Conservation (phyloP, 2,797 vertebrate genomes). For the Enteromius fasciolatus region DNA sequence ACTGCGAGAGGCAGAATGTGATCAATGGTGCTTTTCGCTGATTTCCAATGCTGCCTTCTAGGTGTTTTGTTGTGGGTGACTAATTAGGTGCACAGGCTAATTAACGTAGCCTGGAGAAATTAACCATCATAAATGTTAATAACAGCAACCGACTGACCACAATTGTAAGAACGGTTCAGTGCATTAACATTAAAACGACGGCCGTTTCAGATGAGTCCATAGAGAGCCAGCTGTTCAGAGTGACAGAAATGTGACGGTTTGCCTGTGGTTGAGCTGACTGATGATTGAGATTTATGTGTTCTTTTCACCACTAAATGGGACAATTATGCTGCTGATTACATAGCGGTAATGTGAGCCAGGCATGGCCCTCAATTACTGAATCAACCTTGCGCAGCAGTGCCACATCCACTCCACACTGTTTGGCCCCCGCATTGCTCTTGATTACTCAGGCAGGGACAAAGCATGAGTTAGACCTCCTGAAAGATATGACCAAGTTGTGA, state of each 20-base stretch:
- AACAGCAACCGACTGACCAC: slow-evolving; percentile 24
- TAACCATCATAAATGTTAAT: background rate
- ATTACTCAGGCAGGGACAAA: slow-evolving; percentile 19
- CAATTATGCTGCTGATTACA: slow-evolving; percentile 63
- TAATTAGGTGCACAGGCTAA: slow-evolving; percentile 34
- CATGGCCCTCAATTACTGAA: slow-evolving; percentile 67
- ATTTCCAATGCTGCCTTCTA: slow-evolving; percentile 8
- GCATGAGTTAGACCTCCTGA: background rate
- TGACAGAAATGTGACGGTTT: slow-evolving; percentile 3
- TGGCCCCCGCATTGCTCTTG: slow-evolving; percentile 1
- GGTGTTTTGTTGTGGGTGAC: slow-evolving; percentile 6
- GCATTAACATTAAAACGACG: background rate
- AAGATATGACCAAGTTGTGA: slow-evolving; percentile 1
- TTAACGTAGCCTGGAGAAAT: slow-evolving; percentile 20
- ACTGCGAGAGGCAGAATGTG: slow-evolving; percentile 15
- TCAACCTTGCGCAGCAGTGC: slow-evolving; percentile 57
- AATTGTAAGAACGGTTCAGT: slow-evolving; percentile 34
- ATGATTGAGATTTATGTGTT: slow-evolving; percentile 48
- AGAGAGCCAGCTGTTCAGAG: slow-evolving; percentile 18
- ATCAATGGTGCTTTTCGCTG: slow-evolving; percentile 37
- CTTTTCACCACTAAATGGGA: slow-evolving; percentile 55
- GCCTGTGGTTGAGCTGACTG: slow-evolving; percentile 37
- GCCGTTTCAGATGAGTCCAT: background rate
- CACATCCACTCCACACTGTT: slow-evolving; percentile 54
- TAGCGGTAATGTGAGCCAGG: slow-evolving; percentile 64